Conservation (phyloP, 2,113 vertebrate genomes). For the Clarias batrachus region DNA sequence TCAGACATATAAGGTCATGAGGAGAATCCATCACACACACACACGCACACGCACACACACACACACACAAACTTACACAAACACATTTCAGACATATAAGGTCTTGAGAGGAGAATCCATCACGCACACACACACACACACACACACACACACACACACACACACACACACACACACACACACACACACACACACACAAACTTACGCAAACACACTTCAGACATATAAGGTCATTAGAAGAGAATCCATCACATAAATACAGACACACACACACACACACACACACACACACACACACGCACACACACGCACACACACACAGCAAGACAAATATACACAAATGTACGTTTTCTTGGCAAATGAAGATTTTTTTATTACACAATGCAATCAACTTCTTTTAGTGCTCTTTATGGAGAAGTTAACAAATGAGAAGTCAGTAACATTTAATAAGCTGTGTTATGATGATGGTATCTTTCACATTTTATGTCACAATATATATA, state of each 20-base stretch:
- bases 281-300: too few relatives aligned
- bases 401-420: neutral
- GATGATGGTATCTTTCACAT: neutral
- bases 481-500: neutral
- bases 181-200: neutral
- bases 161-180: neutral
- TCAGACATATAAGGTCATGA: neutral
- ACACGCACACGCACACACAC: neutral
- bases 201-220: conserved; percentile 20
- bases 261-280: neutral
- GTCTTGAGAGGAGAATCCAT: neutral
- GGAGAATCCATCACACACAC: neutral
- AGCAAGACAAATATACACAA: neutral
- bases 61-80: neutral
- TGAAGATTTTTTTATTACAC: neutral
- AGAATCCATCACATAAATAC: neutral
- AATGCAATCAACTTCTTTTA: neutral
- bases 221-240: neutral
- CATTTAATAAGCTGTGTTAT: neutral
- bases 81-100: conserved; percentile 13
- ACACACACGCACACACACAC: neutral
- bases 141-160: conserved; percentile 12
- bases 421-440: neutral
- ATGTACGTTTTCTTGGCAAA: neutral
- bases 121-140: neutral